Conservation (phyloP, 2,888 invertebrate species). For the Euclidia mi region DNA sequence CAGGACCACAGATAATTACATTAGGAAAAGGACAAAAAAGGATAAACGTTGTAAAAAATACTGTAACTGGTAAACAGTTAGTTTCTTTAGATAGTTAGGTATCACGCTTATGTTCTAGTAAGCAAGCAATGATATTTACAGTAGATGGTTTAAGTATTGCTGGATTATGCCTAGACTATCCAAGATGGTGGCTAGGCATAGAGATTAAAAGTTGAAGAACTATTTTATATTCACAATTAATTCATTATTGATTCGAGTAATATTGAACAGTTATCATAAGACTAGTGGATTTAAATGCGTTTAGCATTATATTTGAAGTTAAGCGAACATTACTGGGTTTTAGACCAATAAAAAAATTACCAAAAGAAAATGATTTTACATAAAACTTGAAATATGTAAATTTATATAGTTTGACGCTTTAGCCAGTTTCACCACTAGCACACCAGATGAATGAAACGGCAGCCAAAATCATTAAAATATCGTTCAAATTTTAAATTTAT, state of each 20-base stretch:
- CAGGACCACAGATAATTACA: neutral
- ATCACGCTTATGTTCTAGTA: constrained; percentile 3
- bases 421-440: too few relatives aligned
- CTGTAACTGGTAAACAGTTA: constrained; percentile 1
- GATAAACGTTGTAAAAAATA: neutral
- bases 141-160: neutral
- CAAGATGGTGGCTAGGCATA: neutral
- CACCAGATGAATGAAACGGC: too few relatives aligned
- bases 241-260: constrained; percentile 28
- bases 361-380: too few relatives aligned
- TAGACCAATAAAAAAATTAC: too few relatives aligned
- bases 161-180: neutral
- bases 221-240: constrained; percentile 53
- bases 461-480: too few relatives aligned
- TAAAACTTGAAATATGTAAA: too few relatives aligned
- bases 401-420: too few relatives aligned
- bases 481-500: too few relatives aligned
- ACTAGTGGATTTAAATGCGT: constrained; percentile 80
- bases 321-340: constrained; percentile 45
- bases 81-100: neutral
- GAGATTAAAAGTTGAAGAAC: constrained; percentile 22
- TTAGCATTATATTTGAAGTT: constrained; percentile 40
- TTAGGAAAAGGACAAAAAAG: neutral
- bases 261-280: constrained; percentile 69
- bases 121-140: constrained; percentile 7